Percentiles rank a stretch among this genome's conserved stretches.
phyloP scores from a whole-genome alignment of 2,113 vertebrate genomes.

The Lasiurus cinereus region DNA sequence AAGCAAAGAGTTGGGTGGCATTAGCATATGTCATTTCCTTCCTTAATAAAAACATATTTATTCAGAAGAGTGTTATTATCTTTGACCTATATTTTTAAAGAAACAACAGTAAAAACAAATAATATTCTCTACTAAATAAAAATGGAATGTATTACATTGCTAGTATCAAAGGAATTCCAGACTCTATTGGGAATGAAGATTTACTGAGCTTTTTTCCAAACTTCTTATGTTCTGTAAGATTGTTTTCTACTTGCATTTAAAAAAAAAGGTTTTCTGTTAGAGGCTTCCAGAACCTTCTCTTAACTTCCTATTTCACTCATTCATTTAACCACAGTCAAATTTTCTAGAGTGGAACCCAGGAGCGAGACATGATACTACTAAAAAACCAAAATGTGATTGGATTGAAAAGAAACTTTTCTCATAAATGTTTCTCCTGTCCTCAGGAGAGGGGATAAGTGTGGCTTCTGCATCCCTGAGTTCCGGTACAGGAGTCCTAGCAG shows the following conservation, averaged over 20 bases:
- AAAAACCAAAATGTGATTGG: background rate
- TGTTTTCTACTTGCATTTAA: background rate
- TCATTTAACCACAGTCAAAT: background rate
- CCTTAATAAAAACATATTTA: background rate
- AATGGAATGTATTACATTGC: background rate
- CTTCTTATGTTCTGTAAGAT: background rate
- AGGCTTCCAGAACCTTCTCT: background rate
- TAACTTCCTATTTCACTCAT: background rate
- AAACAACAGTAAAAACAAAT: background rate
- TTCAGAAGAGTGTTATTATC: background rate
- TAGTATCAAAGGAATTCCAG: background rate
- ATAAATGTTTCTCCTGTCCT: background rate
- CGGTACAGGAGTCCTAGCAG: background rate
- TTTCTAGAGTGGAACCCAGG: background rate
- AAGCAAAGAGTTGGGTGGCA: background rate
- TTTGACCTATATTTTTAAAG: background rate
- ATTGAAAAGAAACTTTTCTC: conserved; percentile 35
- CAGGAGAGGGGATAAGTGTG: background rate
- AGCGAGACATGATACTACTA: background rate
- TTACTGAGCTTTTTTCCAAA: background rate
- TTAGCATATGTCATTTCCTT: background rate
- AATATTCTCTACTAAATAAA: background rate
- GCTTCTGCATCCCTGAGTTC: background rate
- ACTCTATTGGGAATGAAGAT: background rate
- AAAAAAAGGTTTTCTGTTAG: background rate